Evolutionary conservation across 1,140 invertebrate species (phyloP).

Genomic region (Acromyrmex charruanus): DNA sequence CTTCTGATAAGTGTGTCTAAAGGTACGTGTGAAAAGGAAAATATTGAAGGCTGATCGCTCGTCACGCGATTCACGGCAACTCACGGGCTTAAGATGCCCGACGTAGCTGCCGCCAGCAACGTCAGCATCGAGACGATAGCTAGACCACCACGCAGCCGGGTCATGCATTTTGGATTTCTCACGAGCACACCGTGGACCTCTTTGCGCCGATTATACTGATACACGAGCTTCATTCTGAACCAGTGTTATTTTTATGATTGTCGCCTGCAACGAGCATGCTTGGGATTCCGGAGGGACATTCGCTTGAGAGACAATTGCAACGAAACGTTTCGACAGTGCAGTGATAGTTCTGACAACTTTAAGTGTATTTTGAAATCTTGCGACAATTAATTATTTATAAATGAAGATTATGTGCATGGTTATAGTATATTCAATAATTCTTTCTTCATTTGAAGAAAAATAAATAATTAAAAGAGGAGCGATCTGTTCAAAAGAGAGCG

Average conservation of each 20-base stretch:
- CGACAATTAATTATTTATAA: not conserved
- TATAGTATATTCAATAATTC: not conserved
- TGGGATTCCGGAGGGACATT: conserved; percentile 37
- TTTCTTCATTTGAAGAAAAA: not conserved
- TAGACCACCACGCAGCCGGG: conserved; percentile 46
- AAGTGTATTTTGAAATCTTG: not conserved
- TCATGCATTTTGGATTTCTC: conserved; percentile 59
- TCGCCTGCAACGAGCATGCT: conserved; percentile 27
- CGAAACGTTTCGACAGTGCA: conserved; percentile 34
- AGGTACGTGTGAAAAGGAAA: conserved; percentile 26
- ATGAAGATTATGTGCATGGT: not conserved
- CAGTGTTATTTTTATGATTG: conserved; percentile 3
- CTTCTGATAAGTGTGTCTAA: not conserved
- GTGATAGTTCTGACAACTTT: not conserved
- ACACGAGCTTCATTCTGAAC: not conserved
- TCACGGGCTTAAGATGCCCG: conserved; percentile 74
- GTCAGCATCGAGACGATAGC: conserved; percentile 65
- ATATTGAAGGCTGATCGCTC: conserved; percentile 17
- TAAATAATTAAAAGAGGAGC: not conserved
- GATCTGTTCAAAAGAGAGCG: not conserved
- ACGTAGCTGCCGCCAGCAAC: conserved; percentile 68
- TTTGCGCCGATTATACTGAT: conserved; percentile 13
- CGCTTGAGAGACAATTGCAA: not conserved
- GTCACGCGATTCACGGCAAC: conserved; percentile 49
- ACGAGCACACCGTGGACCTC: conserved; percentile 54